phyloP scores from a whole-genome alignment of 2,797 vertebrate species.

The Pampus argenteus region DNA sequence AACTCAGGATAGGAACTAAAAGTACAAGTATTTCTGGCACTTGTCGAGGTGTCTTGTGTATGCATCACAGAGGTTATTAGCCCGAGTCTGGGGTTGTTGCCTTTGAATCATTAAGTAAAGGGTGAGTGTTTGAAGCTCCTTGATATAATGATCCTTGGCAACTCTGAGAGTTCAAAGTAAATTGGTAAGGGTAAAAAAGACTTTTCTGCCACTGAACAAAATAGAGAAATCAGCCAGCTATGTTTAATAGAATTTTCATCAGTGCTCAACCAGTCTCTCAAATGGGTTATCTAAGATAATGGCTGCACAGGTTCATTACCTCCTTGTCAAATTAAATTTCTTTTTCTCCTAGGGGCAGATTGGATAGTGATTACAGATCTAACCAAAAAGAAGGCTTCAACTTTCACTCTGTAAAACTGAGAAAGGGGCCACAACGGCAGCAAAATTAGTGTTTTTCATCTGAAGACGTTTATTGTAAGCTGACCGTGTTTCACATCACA shows the following conservation, averaged over 20 bases:
- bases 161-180: constrained; percentile 86
- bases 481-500: constrained; percentile 41
- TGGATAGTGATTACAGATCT: constrained; percentile 86
- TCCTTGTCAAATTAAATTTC: constrained; percentile 89
- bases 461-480: constrained; percentile 47
- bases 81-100: constrained; percentile 76
- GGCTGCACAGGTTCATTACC: constrained; percentile 88
- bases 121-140: constrained; percentile 83
- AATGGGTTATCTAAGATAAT: constrained; percentile 89
- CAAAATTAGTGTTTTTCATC: constrained; percentile 64
- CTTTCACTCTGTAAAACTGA: constrained; percentile 66
- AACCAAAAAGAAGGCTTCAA: constrained; percentile 79
- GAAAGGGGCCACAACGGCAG: constrained; percentile 56
- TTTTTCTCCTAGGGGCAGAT: constrained; percentile 85
- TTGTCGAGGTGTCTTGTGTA: constrained; percentile 62
- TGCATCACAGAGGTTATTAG: constrained; percentile 73
- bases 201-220: constrained; percentile 83
- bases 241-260: constrained; percentile 90
- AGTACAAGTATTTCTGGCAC: constrained; percentile 36
- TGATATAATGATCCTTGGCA: constrained; percentile 86
- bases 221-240: constrained; percentile 87
- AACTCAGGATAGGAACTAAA: constrained; percentile 30
- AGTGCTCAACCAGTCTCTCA: constrained; percentile 86
- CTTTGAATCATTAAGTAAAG: constrained; percentile 85
- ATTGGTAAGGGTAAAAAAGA: constrained; percentile 82